Percentiles rank a stretch among this genome's conserved stretches.
Conservation (phyloP, 2,797 vertebrate species). For the Gallinago stenura region DNA sequence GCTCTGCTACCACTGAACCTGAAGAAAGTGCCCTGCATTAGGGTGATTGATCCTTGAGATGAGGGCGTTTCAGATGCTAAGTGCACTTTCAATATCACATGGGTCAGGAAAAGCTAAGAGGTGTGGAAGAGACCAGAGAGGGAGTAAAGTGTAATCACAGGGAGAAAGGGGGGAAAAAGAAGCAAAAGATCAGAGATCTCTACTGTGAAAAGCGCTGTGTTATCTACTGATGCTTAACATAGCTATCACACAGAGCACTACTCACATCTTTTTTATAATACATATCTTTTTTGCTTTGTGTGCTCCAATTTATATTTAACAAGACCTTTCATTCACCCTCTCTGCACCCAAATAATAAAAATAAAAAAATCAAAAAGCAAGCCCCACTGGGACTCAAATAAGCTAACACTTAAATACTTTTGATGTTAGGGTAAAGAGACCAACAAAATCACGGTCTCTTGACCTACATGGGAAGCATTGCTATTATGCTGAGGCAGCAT, state of each 20-base stretch:
- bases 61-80: constrained; percentile 16
- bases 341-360: constrained; percentile 13
- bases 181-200: background rate
- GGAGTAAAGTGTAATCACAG: background rate
- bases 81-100: background rate
- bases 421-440: background rate
- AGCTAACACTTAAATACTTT: background rate
- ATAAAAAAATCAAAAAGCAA: background rate
- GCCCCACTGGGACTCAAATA: background rate
- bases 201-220: background rate
- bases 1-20: background rate
- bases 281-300: background rate
- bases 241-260: background rate
- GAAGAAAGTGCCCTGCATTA: background rate
- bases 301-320: constrained; percentile 12
- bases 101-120: constrained; percentile 12
- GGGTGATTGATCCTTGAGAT: background rate
- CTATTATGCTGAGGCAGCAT: constrained; percentile 25
- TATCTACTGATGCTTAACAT: constrained; percentile 33
- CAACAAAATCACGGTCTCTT: background rate
- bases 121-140: background rate
- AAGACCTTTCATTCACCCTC: background rate
- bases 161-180: background rate
- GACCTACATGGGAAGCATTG: constrained; percentile 54
- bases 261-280: constrained; percentile 17